Conservation (phyloP, 1,140 invertebrate genomes). For the Aphis gossypii region DNA sequence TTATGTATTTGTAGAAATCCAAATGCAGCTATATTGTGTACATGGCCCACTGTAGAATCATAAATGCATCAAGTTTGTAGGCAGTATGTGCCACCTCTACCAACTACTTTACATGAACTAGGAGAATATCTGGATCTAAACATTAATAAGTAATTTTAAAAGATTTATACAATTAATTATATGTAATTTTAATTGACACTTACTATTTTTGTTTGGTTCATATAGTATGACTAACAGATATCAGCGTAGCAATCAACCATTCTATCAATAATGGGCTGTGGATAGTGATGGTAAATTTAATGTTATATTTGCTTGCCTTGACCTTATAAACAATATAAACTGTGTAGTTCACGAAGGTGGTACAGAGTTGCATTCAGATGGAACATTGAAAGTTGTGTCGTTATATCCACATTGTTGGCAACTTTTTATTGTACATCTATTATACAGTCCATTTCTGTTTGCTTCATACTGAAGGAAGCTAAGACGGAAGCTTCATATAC, state of each 20-base stretch:
- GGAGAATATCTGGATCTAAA: neutral
- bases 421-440: neutral
- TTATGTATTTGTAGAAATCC: neutral
- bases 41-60: neutral
- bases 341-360: neutral
- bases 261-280: neutral
- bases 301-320: neutral
- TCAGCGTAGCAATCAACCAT: neutral
- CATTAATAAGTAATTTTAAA: neutral
- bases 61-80: neutral
- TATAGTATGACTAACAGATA: neutral
- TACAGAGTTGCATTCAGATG: neutral
- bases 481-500: neutral
- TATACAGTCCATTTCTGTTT: neutral
- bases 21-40: neutral
- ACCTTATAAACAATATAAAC: neutral
- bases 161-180: neutral
- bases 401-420: neutral
- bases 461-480: neutral
- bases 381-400: slow-evolving; percentile 2
- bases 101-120: neutral
- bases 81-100: neutral
- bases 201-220: neutral
- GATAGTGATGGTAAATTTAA: neutral
- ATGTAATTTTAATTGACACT: neutral